phyloP scores from a whole-genome alignment of 2,888 invertebrate genomes.

The Drosophila subsilvestris region DNA sequence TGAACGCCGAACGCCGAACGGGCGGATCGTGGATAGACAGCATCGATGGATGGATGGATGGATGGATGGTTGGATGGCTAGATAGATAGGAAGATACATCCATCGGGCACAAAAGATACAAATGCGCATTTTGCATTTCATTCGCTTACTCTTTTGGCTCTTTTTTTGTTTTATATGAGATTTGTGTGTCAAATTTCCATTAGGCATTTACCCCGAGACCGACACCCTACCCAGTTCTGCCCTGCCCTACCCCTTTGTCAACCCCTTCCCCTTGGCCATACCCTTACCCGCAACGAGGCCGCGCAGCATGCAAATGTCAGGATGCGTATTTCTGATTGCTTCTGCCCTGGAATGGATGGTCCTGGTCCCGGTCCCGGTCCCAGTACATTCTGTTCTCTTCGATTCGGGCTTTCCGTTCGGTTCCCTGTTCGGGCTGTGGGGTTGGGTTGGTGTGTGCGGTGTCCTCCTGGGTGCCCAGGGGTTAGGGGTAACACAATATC shows the following conservation, averaged over 20 bases:
- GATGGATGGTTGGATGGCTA: neutral
- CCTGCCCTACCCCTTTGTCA: constrained; percentile 36
- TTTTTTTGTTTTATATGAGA: constrained; percentile 74
- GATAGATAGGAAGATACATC: constrained; percentile 21
- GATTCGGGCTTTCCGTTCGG: neutral
- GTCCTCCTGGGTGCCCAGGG: constrained; percentile 42
- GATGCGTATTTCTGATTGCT: constrained; percentile 60
- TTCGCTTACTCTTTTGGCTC: constrained; percentile 23
- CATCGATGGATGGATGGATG: constrained; percentile 57
- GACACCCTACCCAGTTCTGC: neutral
- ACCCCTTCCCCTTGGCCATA: constrained; percentile 30
- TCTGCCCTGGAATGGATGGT: constrained; percentile 22
- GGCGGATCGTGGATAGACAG: constrained; percentile 56
- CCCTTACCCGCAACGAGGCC: neutral
- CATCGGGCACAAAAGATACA: constrained; percentile 61
- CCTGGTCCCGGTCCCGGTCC: neutral
- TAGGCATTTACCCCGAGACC: constrained; percentile 65
- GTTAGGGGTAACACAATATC: constrained; percentile 78
- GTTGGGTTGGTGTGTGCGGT: constrained; percentile 47
- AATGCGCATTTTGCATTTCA: constrained; percentile 73
- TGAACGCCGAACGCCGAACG: constrained; percentile 40
- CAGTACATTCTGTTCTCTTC: neutral
- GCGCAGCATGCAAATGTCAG: constrained; percentile 75
- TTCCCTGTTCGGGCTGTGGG: constrained; percentile 27
- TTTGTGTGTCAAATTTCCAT: constrained; percentile 82